phyloP scores from a whole-genome alignment of 2,888 invertebrate genomes.

The Beris morrisii region DNA sequence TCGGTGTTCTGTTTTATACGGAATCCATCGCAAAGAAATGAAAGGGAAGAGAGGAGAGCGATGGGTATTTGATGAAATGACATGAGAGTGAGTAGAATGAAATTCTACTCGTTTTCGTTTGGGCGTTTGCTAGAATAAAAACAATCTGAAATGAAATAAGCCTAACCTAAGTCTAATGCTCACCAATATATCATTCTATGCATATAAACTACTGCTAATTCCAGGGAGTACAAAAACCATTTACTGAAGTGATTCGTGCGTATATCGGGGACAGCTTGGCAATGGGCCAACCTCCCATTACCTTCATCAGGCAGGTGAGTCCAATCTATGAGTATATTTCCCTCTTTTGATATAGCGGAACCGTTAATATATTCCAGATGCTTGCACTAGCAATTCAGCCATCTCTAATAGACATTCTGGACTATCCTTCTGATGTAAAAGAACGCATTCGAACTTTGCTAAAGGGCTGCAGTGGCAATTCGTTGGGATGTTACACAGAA shows the following conservation, averaged over 20 bases:
- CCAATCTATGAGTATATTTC: neutral
- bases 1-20: no score
- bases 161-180: no score
- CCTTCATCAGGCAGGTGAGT: constrained; percentile 88
- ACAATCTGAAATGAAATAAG: no score
- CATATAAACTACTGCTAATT: constrained; percentile 39
- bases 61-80: no score
- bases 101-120: no score
- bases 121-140: no score
- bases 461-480: constrained; percentile 71
- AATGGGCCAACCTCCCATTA: constrained; percentile 94
- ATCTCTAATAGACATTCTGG: constrained; percentile 67
- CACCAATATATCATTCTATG: no score
- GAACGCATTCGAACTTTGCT: constrained; percentile 67
- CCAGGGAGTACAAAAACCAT: constrained; percentile 86
- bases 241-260: constrained; percentile 89
- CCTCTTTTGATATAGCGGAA: no score
- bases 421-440: constrained; percentile 84
- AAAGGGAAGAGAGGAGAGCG: no score
- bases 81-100: no score
- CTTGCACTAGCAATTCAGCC: constrained; percentile 78
- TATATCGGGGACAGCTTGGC: constrained; percentile 99
- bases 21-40: no score
- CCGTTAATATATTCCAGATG: constrained; percentile 59
- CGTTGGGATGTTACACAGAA: constrained; percentile 72